A percentile compares a stretch with the other conserved stretches of the same genome.
phyloP scores from a whole-genome alignment of 2,888 invertebrate genomes.

The Pterobdella sp. region DNA sequence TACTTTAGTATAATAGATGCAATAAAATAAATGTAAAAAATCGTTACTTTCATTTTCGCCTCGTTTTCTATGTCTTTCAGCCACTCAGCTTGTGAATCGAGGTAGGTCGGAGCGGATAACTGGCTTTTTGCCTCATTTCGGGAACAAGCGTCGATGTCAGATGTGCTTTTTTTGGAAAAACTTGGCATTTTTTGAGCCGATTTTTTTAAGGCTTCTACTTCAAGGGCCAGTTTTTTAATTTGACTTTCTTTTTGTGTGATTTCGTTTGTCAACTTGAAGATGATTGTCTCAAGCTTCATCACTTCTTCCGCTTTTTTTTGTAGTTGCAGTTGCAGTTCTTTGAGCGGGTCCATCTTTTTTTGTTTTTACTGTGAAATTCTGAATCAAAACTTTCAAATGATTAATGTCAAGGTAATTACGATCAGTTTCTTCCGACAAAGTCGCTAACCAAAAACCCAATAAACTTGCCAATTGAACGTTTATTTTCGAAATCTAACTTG shows the following conservation, averaged over 20 bases:
- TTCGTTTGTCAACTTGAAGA: neutral
- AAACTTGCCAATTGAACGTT: too few relatives aligned
- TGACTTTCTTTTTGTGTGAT: neutral
- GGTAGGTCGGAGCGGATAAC: neutral
- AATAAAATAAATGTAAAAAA: neutral
- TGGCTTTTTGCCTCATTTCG: neutral
- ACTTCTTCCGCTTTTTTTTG: constrained; percentile 1
- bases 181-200: neutral
- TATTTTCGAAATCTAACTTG: too few relatives aligned
- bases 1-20: too few relatives aligned
- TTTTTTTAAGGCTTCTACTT: neutral
- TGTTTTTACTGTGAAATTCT: too few relatives aligned
- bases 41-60: neutral
- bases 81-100: neutral
- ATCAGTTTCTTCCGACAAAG: too few relatives aligned
- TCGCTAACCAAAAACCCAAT: too few relatives aligned
- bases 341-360: neutral
- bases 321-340: neutral
- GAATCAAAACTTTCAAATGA: too few relatives aligned
- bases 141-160: neutral
- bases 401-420: too few relatives aligned
- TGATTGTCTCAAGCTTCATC: neutral
- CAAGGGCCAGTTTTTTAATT: neutral
- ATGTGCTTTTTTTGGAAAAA: neutral
- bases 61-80: neutral